Conservation (phyloP, 2,797 vertebrate genomes). For the Myoxocephalus aenaeus region DNA sequence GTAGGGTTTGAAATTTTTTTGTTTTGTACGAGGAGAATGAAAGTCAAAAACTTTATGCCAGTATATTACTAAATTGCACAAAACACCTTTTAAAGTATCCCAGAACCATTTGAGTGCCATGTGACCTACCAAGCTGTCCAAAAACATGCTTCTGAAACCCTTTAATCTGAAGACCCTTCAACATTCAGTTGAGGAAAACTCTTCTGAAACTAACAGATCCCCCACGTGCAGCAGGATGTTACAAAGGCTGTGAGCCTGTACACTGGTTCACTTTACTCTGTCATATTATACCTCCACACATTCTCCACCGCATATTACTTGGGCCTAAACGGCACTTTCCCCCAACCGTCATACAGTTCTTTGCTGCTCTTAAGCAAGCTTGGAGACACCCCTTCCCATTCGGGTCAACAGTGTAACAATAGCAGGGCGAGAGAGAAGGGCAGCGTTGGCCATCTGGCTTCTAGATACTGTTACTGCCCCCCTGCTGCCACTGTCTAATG, state of each 20-base stretch:
- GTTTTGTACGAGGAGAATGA: neutral
- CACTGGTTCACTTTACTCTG: neutral
- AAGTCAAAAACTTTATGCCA: neutral
- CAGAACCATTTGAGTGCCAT: neutral
- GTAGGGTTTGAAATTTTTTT: neutral
- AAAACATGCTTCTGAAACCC: neutral
- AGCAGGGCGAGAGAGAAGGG: slow-evolving; percentile 30
- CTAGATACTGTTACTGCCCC: slow-evolving; percentile 60
- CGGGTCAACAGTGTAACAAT: slow-evolving; percentile 50
- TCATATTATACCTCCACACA: neutral
- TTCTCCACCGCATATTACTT: neutral
- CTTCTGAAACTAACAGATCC: neutral
- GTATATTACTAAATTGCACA: neutral
- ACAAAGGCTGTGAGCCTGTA: neutral
- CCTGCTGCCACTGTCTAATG: slow-evolving; percentile 51
- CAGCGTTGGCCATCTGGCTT: slow-evolving; percentile 63
- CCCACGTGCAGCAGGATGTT: neutral
- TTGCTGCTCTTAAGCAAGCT: slow-evolving; percentile 10
- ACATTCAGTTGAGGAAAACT: neutral
- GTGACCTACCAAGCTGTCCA: neutral
- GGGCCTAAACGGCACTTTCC: slow-evolving; percentile 6
- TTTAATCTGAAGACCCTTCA: neutral
- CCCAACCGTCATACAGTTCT: slow-evolving; percentile 19
- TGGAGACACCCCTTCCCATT: slow-evolving; percentile 21
- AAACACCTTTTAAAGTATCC: neutral